phyloP scores from a whole-genome alignment of 2,888 invertebrate genomes.

The Leptinotarsa peninsularis region DNA sequence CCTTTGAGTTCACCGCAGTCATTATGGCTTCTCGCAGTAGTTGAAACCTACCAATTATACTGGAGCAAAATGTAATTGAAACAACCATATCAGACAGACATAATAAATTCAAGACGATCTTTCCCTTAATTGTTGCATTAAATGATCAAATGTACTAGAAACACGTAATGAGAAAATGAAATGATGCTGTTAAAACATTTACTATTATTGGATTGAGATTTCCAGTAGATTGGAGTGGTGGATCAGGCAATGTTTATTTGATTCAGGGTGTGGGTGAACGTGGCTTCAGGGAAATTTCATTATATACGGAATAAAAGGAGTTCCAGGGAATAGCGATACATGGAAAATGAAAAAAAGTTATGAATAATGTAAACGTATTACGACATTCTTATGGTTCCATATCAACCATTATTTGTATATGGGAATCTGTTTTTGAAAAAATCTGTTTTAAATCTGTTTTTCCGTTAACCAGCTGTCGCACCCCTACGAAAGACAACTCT shows the following conservation, averaged over 20 bases:
- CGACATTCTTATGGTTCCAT: no score
- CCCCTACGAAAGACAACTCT: no score
- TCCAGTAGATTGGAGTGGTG: conserved; percentile 34
- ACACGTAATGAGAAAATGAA: conserved; percentile 49
- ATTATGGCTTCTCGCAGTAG: conserved; percentile 45
- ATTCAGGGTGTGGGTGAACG: neutral
- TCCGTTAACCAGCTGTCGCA: no score
- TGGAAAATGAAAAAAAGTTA: neutral
- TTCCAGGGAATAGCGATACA: neutral
- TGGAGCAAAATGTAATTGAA: conserved; percentile 48
- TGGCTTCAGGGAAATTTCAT: neutral
- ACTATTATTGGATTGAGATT: conserved; percentile 52
- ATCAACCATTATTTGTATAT: no score
- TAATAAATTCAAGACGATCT: conserved; percentile 51
- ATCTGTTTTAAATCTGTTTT: no score
- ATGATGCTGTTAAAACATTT: conserved; percentile 53
- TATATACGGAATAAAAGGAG: neutral
- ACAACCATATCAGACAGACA: conserved; percentile 42
- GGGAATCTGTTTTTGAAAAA: no score
- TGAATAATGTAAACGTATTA: no score
- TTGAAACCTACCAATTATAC: conserved; percentile 49
- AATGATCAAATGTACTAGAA: conserved; percentile 53
- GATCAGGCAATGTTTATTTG: conserved; percentile 22
- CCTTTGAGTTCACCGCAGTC: conserved; percentile 44
- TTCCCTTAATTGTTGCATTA: conserved; percentile 55